Evolutionary conservation across 2,888 invertebrate genomes (phyloP).

Genomic region (Agrenia bidenticulata): DNA sequence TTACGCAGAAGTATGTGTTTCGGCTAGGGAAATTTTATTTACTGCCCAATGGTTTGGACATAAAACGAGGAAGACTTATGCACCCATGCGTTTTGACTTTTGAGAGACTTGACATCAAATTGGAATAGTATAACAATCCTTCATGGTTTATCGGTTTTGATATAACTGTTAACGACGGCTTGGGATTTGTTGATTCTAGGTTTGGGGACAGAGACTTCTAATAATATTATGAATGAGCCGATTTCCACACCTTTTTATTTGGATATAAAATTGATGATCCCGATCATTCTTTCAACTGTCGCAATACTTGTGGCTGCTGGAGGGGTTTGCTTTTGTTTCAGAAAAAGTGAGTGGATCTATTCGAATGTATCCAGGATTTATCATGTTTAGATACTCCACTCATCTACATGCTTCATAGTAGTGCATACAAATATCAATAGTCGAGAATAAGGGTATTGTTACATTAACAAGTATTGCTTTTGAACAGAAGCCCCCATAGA

Average conservation of each 20-base stretch:
- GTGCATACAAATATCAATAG: slow-evolving; percentile 2
- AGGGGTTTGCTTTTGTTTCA: slow-evolving; percentile 62
- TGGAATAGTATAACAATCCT: no score
- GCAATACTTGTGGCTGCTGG: slow-evolving; percentile 62
- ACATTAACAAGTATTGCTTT: no score
- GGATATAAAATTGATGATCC: slow-evolving; percentile 60
- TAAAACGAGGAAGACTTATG: no score
- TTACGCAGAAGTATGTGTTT: no score
- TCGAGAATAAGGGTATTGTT: no score
- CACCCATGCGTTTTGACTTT: no score
- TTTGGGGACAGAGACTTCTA: slow-evolving; percentile 39
- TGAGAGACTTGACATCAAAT: no score
- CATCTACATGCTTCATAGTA: background rate
- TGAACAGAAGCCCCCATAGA: slow-evolving; percentile 49
- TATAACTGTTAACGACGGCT: no score
- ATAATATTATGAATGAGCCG: slow-evolving; percentile 29
- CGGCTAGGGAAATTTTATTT: no score
- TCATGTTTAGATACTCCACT: background rate
- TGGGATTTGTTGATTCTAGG: slow-evolving; percentile 8
- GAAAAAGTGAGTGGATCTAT: slow-evolving; percentile 59
- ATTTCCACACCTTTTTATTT: slow-evolving; percentile 56
- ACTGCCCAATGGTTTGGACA: no score
- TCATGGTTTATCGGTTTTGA: no score
- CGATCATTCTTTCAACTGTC: slow-evolving; percentile 60
- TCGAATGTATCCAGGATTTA: background rate